Percentiles rank a stretch among this genome's conserved stretches.
phyloP scores from a whole-genome alignment of 1,140 invertebrate species.

The Bathynomus jamesi region DNA sequence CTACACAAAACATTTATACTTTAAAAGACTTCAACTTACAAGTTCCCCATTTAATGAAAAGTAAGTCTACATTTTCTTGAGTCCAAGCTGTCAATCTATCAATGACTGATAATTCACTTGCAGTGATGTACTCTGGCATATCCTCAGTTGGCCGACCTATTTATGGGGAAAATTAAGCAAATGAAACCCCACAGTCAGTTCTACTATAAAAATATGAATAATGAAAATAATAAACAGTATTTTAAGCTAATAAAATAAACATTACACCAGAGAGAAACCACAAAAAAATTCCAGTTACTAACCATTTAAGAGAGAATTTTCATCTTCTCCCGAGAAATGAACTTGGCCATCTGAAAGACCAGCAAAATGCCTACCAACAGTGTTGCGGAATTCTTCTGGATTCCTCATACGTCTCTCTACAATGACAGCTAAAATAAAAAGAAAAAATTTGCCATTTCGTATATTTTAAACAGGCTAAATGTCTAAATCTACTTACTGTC shows the following conservation, averaged over 20 bases:
- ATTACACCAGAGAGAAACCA: too few species aligned
- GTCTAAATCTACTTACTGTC: too few species aligned
- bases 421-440: constrained; percentile 35
- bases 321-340: constrained; percentile 34
- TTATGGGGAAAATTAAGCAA: neutral
- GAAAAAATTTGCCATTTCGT: too few species aligned
- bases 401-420: constrained; percentile 31
- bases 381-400: constrained; percentile 30
- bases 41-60: constrained; percentile 72
- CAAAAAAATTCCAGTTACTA: too few species aligned
- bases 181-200: neutral
- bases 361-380: constrained; percentile 27
- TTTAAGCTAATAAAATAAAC: neutral
- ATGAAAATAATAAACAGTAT: neutral
- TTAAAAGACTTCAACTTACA: constrained; percentile 43
- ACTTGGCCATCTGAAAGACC: constrained; percentile 24
- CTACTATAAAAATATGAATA: neutral
- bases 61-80: constrained; percentile 54
- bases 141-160: constrained; percentile 29
- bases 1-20: too few species aligned
- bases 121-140: constrained; percentile 28
- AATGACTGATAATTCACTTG: constrained; percentile 22
- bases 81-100: constrained; percentile 33
- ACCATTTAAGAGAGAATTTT: constrained; percentile 36
- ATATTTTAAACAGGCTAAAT: neutral